Percentiles rank a stretch among this genome's conserved stretches.
These are phyloP conservation scores for Trichogramma evanescens DNA, from an alignment of 2,888 invertebrate species.

Conservation along the genomic window DNA sequence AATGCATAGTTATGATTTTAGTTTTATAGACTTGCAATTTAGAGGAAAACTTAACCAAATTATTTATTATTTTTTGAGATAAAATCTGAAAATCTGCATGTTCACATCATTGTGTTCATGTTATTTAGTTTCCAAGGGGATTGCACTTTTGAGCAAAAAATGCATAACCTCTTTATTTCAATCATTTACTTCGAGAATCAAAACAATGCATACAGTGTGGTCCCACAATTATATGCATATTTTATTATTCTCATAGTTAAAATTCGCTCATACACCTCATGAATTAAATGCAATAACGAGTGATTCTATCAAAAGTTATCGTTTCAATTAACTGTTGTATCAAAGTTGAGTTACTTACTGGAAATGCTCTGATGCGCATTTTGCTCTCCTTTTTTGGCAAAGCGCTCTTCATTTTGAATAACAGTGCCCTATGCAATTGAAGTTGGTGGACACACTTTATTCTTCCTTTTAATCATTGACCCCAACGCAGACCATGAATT, in stretches of 20 bases:
- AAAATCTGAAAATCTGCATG: constrained; percentile 20
- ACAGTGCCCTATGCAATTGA: no score
- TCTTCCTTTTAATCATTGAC: no score
- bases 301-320: no score
- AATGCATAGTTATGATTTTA: constrained; percentile 3
- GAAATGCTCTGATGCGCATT: constrained; percentile 97
- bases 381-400: constrained; percentile 88
- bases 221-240: no score
- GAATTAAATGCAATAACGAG: no score
- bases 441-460: no score
- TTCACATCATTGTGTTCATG: constrained; percentile 1
- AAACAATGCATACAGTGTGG: neutral
- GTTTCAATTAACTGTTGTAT: no score
- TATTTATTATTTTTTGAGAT: constrained; percentile 17
- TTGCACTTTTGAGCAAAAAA: neutral
- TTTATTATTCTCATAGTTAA: no score
- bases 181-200: constrained; percentile 16
- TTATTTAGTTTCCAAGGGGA: constrained; percentile 19
- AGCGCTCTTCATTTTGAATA: constrained; percentile 61
- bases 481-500: no score
- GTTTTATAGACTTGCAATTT: constrained; percentile 18
- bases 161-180: constrained; percentile 1
- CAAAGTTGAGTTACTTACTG: constrained; percentile 60
- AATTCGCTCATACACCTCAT: no score
- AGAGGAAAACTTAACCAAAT: constrained; percentile 12